Evolutionary conservation across 2,797 vertebrate genomes (phyloP).

Genomic region (Ispidina picta): DNA sequence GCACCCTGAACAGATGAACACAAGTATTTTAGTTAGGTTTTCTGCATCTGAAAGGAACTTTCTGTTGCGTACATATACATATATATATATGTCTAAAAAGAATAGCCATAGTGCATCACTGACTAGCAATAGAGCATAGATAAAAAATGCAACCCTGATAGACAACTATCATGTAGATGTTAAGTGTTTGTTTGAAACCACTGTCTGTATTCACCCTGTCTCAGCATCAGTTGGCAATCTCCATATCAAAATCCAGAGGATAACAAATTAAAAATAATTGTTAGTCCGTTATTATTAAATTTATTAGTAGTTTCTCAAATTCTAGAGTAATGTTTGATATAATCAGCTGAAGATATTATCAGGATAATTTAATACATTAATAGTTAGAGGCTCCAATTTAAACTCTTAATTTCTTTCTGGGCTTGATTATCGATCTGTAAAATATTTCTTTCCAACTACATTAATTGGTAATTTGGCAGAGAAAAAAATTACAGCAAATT

Average conservation of each 20-base stretch:
- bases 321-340: conserved; percentile 47
- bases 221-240: background rate
- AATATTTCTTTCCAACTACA: conserved; percentile 56
- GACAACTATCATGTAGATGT: background rate
- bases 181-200: background rate
- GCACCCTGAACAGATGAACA: background rate
- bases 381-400: conserved; percentile 3
- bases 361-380: conserved; percentile 55
- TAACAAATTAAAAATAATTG: conserved; percentile 44
- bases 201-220: background rate
- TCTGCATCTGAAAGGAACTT: background rate
- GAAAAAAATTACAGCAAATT: conserved; percentile 45
- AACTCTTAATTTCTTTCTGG: conserved; percentile 16
- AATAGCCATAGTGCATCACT: background rate
- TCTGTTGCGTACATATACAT: background rate
- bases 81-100: background rate
- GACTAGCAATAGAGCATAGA: background rate
- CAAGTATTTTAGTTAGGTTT: background rate
- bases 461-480: conserved; percentile 58
- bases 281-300: conserved; percentile 50
- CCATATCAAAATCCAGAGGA: background rate
- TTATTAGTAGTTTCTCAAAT: conserved; percentile 45
- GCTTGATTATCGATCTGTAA: conserved; percentile 59
- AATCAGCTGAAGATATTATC: conserved; percentile 51
- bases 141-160: background rate